A percentile compares a stretch with the other conserved stretches of the same genome.
These are phyloP conservation scores for Anser brachyrhynchus DNA, from an alignment of 2,113 vertebrate genomes.

Conservation along the genomic window DNA sequence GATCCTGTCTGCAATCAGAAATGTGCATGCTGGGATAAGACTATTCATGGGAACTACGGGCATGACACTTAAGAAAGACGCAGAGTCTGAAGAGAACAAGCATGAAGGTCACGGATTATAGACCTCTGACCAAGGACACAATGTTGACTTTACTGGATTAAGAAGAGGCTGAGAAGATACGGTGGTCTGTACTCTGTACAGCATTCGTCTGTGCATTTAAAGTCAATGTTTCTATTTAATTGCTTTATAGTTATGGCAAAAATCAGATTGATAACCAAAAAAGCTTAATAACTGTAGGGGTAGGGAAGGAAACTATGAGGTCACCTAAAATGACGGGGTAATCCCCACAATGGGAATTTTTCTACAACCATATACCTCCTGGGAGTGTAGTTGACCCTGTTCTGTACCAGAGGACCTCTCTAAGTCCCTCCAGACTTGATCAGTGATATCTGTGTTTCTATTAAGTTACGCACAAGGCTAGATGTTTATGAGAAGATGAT, in stretches of 20 bases:
- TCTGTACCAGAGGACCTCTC: not conserved
- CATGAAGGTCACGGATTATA: not conserved
- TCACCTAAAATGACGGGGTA: not conserved
- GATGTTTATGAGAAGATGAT: not conserved
- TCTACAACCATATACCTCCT: not conserved
- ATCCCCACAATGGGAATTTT: not conserved
- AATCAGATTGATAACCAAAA: not conserved
- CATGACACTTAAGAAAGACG: not conserved
- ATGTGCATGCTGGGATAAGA: slow-evolving; percentile 22
- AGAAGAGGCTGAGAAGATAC: not conserved
- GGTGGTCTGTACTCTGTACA: not conserved
- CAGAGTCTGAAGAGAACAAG: not conserved
- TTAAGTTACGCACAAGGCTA: not conserved
- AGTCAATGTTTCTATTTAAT: not conserved
- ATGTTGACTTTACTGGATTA: not conserved
- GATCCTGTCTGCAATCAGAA: slow-evolving; percentile 35
- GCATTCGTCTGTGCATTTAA: not conserved
- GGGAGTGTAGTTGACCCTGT: not conserved
- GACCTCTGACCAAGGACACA: not conserved
- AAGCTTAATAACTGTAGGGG: not conserved
- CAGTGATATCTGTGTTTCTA: not conserved
- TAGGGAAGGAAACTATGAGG: not conserved
- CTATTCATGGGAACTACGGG: not conserved
- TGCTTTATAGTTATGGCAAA: not conserved
- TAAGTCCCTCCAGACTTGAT: not conserved